A percentile compares a stretch with the other conserved stretches of the same genome.
phyloP scores from a whole-genome alignment of 2,888 invertebrate species.

The Isoperla grammatica region DNA sequence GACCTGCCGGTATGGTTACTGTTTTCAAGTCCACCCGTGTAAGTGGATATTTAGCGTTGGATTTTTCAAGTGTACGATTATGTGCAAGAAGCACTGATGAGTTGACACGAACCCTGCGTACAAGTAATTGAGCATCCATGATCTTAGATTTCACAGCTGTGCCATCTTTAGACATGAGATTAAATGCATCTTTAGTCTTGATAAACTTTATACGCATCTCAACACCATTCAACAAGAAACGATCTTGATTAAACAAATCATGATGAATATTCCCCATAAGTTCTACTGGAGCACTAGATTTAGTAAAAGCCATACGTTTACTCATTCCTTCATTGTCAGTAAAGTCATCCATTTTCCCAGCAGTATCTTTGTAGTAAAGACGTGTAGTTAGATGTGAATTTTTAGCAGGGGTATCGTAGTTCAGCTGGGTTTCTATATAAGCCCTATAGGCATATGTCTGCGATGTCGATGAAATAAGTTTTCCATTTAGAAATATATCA shows the following conservation, averaged over 20 bases:
- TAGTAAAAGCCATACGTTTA: slow-evolving; percentile 3
- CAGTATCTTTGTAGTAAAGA: slow-evolving; percentile 28
- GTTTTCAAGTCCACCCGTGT: slow-evolving; percentile 27
- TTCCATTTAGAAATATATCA: slow-evolving; percentile 35
- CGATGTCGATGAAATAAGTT: slow-evolving; percentile 31
- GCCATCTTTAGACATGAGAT: neutral
- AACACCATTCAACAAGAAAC: slow-evolving; percentile 10
- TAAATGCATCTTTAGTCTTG: neutral
- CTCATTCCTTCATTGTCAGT: slow-evolving; percentile 12
- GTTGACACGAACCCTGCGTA: slow-evolving; percentile 29
- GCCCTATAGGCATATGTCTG: slow-evolving; percentile 29
- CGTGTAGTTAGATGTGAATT: slow-evolving; percentile 29
- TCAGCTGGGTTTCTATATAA: slow-evolving; percentile 34
- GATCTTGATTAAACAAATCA: slow-evolving; percentile 4
- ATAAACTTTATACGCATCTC: slow-evolving; percentile 14
- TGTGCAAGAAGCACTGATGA: slow-evolving; percentile 31
- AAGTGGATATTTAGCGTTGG: slow-evolving; percentile 31
- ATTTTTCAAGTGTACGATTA: slow-evolving; percentile 28
- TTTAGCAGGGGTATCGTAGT: slow-evolving; percentile 30
- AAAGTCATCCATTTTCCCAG: slow-evolving; percentile 23
- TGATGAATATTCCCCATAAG: slow-evolving; percentile 14
- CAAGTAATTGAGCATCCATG: slow-evolving; percentile 28
- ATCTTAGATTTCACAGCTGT: slow-evolving; percentile 26
- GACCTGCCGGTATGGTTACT: slow-evolving; percentile 30
- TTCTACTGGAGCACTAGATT: neutral